These are phyloP conservation scores for Volucella inflata DNA, from an alignment of 2,888 invertebrate species.

Conservation along the genomic window DNA sequence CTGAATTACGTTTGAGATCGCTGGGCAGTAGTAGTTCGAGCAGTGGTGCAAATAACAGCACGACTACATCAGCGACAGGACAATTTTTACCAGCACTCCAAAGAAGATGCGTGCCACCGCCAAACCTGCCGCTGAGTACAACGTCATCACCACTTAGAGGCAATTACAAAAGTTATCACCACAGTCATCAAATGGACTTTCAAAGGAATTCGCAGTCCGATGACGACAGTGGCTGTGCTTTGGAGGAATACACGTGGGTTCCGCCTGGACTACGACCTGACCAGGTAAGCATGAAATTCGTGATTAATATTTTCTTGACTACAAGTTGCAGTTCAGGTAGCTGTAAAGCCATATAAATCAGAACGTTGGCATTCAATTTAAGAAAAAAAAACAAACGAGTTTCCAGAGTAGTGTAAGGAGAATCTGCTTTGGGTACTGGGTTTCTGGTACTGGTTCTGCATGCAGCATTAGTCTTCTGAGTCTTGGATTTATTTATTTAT, in stretches of 20 bases:
- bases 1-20: constrained; percentile 75
- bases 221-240: constrained; percentile 98
- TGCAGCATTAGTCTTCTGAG: too few relatives aligned
- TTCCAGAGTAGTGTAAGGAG: background rate
- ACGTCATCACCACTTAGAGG: constrained; percentile 81
- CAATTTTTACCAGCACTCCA: constrained; percentile 81
- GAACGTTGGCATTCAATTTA: background rate
- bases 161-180: constrained; percentile 82
- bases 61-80: constrained; percentile 77
- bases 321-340: background rate
- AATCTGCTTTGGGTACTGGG: too few relatives aligned
- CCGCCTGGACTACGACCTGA: constrained; percentile 98
- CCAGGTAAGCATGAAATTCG: constrained; percentile 88
- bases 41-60: constrained; percentile 77
- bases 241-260: constrained; percentile 99
- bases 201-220: constrained; percentile 96
- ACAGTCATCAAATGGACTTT: constrained; percentile 86
- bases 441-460: too few relatives aligned
- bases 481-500: constrained; percentile 1
- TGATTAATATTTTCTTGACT: constrained; percentile 15
- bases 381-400: background rate
- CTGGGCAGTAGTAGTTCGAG: constrained; percentile 75
- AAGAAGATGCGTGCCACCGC: constrained; percentile 83
- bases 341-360: constrained; percentile 38
- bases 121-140: constrained; percentile 81